Evolutionary conservation across 1,140 invertebrate species (phyloP).

Genomic region (Drosophila biarmipes): DNA sequence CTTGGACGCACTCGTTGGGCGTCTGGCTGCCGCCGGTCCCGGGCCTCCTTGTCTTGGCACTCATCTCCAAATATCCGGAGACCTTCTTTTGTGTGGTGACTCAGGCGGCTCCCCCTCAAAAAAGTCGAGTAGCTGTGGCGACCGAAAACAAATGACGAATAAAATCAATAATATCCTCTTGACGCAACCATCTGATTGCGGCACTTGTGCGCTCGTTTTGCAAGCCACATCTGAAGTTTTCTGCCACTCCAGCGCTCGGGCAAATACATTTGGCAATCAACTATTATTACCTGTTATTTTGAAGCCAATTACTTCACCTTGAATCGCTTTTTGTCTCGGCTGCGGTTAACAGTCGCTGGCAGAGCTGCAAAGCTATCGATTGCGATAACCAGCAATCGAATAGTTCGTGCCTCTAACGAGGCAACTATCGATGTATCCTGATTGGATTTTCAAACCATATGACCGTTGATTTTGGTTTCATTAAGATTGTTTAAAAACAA

Average conservation of each 20-base stretch:
- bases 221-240: not conserved
- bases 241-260: constrained; percentile 6
- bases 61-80: constrained; percentile 49
- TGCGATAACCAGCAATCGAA: not conserved
- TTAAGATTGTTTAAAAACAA: no score
- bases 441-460: no score
- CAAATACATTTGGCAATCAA: constrained; percentile 26
- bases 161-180: constrained; percentile 71
- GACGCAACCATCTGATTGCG: constrained; percentile 22
- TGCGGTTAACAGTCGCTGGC: constrained; percentile 31
- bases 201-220: not conserved
- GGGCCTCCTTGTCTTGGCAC: constrained; percentile 70
- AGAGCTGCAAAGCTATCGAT: no score
- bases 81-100: constrained; percentile 53
- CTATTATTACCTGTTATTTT: constrained; percentile 72
- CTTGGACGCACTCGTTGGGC: constrained; percentile 86
- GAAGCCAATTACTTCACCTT: constrained; percentile 78
- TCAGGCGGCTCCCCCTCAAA: constrained; percentile 57
- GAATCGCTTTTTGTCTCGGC: constrained; percentile 64
- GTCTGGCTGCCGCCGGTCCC: constrained; percentile 65
- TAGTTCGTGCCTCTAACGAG: not conserved
- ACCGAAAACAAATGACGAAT: constrained; percentile 73
- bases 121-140: constrained; percentile 63
- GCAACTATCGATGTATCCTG: no score
- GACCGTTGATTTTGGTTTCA: no score